These are phyloP conservation scores for Hydractinia symbiolongicarpus DNA, from an alignment of 30 jellyfish, hydroid and myxozoan species.

Conservation along the genomic window DNA sequence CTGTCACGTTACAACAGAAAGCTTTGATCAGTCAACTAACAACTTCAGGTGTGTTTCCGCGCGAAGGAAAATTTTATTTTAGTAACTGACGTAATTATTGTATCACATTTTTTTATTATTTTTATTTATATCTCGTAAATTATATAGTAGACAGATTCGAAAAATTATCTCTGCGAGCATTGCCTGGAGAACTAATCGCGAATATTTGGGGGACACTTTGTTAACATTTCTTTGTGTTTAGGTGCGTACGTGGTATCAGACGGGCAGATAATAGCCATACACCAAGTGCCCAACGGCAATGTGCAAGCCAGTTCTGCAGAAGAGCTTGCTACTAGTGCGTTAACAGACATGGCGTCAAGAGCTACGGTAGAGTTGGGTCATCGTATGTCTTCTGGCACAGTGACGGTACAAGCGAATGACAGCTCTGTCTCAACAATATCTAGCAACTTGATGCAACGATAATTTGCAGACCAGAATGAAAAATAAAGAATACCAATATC, in stretches of 20 bases:
- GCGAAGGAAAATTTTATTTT: too few relatives aligned
- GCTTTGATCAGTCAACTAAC: constrained; percentile 44
- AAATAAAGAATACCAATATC: background rate
- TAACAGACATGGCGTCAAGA: constrained; percentile 84
- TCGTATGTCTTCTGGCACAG: background rate
- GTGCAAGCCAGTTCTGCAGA: constrained; percentile 55
- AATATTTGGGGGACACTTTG: too few relatives aligned
- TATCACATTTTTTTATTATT: background rate
- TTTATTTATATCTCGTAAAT: background rate
- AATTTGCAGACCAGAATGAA: background rate
- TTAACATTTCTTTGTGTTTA: too few relatives aligned
- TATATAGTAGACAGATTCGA: background rate
- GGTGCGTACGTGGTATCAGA: constrained; percentile 24
- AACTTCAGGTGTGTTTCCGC: constrained; percentile 30
- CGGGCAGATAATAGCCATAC: constrained; percentile 43
- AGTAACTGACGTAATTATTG: too few relatives aligned
- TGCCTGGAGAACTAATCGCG: too few relatives aligned
- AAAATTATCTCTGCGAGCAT: too few relatives aligned
- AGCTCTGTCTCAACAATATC: background rate
- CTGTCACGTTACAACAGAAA: constrained; percentile 86
- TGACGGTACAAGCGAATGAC: constrained; percentile 18
- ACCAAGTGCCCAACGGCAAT: constrained; percentile 24
- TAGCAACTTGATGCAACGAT: constrained; percentile 5
- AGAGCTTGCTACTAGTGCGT: constrained; percentile 93
- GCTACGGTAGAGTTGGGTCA: constrained; percentile 7